These are phyloP conservation scores for Aphidius gifuensis DNA, from an alignment of 1,140 invertebrate genomes.

Conservation along the genomic window DNA sequence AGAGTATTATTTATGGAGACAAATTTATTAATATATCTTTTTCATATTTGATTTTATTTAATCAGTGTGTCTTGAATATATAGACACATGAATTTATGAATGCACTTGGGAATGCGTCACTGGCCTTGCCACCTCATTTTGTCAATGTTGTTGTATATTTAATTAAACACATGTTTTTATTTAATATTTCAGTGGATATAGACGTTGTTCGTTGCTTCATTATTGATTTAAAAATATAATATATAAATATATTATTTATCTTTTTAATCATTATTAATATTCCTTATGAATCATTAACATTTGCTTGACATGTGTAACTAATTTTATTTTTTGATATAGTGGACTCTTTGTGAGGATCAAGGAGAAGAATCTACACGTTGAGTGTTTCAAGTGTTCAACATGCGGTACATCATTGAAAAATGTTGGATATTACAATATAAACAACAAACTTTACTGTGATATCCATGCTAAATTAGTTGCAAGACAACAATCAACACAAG, in stretches of 20 bases:
- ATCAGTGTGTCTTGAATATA: too few relatives aligned
- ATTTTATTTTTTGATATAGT: conserved; percentile 56
- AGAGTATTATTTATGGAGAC: not conserved
- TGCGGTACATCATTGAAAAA: conserved; percentile 94
- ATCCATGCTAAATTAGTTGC: conserved; percentile 89
- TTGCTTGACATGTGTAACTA: conserved; percentile 13
- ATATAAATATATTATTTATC: not conserved
- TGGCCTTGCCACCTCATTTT: conserved; percentile 12
- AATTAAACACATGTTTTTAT: not conserved
- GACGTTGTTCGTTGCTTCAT: conserved; percentile 43
- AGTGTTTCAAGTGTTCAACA: conserved; percentile 95
- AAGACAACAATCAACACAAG: conserved; percentile 72
- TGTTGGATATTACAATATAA: conserved; percentile 93
- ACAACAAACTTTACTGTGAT: conserved; percentile 95
- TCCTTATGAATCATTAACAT: not conserved
- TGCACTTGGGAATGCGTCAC: conserved; percentile 12
- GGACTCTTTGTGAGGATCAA: conserved; percentile 95
- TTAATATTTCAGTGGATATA: conserved; percentile 26
- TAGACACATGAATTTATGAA: not conserved
- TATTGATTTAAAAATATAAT: conserved; percentile 25
- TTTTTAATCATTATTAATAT: not conserved
- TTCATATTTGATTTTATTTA: too few relatives aligned
- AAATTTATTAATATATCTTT: not conserved
- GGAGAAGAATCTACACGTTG: conserved; percentile 93
- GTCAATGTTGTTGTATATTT: conserved; percentile 6